Base-by-base conservation (phyloP, 2,113 vertebrate genomes). In the Hippocampus barbouri region DNA sequence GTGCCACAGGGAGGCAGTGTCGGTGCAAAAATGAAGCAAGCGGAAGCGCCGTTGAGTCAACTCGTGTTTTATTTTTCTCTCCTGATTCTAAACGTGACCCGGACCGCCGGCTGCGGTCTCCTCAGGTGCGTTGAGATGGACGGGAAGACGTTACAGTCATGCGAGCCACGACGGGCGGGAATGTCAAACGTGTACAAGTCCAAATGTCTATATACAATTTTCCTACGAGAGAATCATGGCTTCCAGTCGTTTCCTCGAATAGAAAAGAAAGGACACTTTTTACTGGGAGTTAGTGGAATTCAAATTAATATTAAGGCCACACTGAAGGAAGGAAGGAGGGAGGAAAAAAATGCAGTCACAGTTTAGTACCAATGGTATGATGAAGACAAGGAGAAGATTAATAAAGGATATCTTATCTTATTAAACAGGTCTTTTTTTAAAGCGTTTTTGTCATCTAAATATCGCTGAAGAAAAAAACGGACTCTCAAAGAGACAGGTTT, bases 211-310 rank as follows among this genome's bases (percentile, higher is more conserved):
- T 66, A 86, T 81, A 81, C 41, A 38, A 43, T 11, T 66, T 54
- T 69, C 80, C 80, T 76, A 78, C 79, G 74, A 89, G 80, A 74
- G 82, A 84, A 74, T 75, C 74, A 89, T 87, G 84, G 87, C 86
- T 91, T 90, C 73, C 86, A 85, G 88, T 89, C 27, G 12, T 74
- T 87, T 91, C 84, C 86, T 87, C 87, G 75, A 88, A 89, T 88
- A 89, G 90, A 90, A 90, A 89, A 89, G 89, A 90, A 90, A 90
- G 84, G 80, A 85, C 87, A 89, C 84, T 90, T 90, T 75, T 77
- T 38, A 79, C 66, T 20, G 16, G 23, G 5, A 61, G 23, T 61
- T 20, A 59, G 14, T 27, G 12, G 57, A 6, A 3, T 25, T 4
- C 0, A 34, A 61, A 34, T 61, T 34, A 15, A 60, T 8, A 61